Evolutionary conservation across 2,888 invertebrate species (phyloP).

Genomic region (Pristionchus mayeri): DNA sequence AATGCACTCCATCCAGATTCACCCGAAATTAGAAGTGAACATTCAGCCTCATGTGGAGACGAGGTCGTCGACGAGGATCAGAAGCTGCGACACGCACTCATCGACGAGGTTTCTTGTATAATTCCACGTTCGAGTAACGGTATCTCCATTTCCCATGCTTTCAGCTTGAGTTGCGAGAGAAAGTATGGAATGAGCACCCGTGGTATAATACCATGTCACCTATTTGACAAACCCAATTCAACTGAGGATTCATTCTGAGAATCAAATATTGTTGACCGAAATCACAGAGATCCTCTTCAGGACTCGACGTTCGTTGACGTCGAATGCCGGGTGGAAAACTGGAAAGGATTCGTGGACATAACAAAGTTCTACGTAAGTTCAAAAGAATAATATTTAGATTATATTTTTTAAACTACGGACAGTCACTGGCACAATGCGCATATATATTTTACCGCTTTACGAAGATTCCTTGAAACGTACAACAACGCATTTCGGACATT

Average conservation of each 20-base stretch:
- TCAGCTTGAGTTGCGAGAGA: not conserved
- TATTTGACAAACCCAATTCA: too few relatives aligned
- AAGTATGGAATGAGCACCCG: not conserved
- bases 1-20: not conserved
- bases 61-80: constrained; percentile 66
- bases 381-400: not conserved
- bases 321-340: constrained; percentile 66
- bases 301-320: constrained; percentile 68
- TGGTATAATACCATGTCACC: too few relatives aligned
- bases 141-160: not conserved
- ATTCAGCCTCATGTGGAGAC: constrained; percentile 65
- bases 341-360: constrained; percentile 54
- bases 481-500: too few relatives aligned
- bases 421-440: too few relatives aligned
- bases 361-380: constrained; percentile 60
- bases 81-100: constrained; percentile 63
- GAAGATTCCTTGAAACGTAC: too few relatives aligned
- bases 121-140: too few relatives aligned
- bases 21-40: not conserved
- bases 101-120: constrained; percentile 54
- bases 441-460: too few relatives aligned
- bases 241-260: too few relatives aligned
- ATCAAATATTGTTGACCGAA: too few relatives aligned
- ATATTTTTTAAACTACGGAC: too few relatives aligned
- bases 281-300: too few relatives aligned